Base-by-base conservation (phyloP, 2,888 invertebrate species). In the Bedellia somnulentella region DNA sequence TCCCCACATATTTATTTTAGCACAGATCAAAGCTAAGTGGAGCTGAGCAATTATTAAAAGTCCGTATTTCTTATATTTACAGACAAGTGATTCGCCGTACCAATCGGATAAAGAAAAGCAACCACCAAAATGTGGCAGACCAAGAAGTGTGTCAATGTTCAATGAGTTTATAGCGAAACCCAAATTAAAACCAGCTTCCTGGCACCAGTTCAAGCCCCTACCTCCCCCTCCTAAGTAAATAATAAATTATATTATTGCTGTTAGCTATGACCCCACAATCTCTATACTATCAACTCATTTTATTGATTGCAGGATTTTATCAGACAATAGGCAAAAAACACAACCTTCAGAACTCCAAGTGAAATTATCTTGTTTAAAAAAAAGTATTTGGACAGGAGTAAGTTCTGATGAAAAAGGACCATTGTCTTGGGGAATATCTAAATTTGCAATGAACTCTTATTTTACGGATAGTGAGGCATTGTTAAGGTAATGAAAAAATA, bases 351-450 rank as follows among this genome's bases (percentile, higher is more conserved):
- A 85, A 46, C 70, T 85, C 25, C 84, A 86, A 57, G 79, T 86
- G 5, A 86, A 85, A 51, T 55, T 89, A 4, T 77, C 77, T 35
- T 78, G 85, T 1, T 50, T 89, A 15, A 85, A 83, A 47, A 85
- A 83, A 52, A 85, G 85, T 58, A 77, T 89, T 27, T 89, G 89
- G 89, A 84, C 83, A 2, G 87, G 87, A 4, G 57, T 79, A 15
- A 66, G 64, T 41, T 60, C 35, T 42, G 77, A 66, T 38, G 66
- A 66, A 14, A 79, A 70, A 45, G 70, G 64, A 27, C 85, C 87
- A 1, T 42, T 87, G 13, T 83, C 85, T 1, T 87, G 86, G 86
- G 84, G 83, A 5, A 67, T 80, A 31, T 80, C 83, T 9, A 79
- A 66, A 44, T 70, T 80, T 47, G 75, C 80, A 4, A 71, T 78